These are phyloP conservation scores for Pterostichus madidus DNA, from an alignment of 2,888 invertebrate species.

Conservation along the genomic window DNA sequence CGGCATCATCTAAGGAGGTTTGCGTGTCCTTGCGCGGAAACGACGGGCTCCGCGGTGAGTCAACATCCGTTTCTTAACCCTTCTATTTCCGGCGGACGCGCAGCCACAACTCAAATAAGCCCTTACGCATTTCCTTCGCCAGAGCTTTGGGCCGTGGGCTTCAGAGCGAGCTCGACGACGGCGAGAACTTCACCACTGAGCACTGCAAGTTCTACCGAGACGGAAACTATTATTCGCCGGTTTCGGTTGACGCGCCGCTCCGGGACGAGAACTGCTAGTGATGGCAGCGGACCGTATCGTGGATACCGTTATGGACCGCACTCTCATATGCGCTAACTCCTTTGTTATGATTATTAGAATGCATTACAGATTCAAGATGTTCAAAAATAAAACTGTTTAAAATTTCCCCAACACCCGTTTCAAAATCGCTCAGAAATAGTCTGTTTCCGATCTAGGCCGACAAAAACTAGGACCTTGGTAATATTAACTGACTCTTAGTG, in stretches of 20 bases:
- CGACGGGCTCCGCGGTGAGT: slow-evolving; percentile 19
- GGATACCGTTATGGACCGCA: too few relatives aligned
- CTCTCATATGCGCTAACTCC: too few relatives aligned
- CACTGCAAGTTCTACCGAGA: slow-evolving; percentile 23
- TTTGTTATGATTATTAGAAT: too few relatives aligned
- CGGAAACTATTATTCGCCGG: slow-evolving; percentile 51
- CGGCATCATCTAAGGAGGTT: slow-evolving; percentile 40
- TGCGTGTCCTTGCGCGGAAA: slow-evolving; percentile 37
- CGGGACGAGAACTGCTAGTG: too few relatives aligned
- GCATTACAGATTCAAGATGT: too few relatives aligned
- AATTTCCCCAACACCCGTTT: too few relatives aligned
- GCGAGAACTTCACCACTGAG: slow-evolving; percentile 41
- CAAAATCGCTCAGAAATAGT: too few relatives aligned
- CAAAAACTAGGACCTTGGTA: too few relatives aligned
- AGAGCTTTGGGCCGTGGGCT: neutral
- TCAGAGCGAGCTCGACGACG: slow-evolving; percentile 6
- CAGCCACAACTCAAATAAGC: slow-evolving; percentile 59
- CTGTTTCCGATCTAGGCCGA: too few relatives aligned
- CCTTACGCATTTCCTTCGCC: slow-evolving; percentile 55
- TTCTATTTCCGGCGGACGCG: slow-evolving; percentile 60
- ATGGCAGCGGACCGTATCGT: too few relatives aligned
- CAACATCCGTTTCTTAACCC: slow-evolving; percentile 64
- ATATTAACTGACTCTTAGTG: too few relatives aligned
- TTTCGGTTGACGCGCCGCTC: slow-evolving; percentile 12
- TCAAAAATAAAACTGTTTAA: too few relatives aligned